phyloP scores from a whole-genome alignment of 2,888 invertebrate genomes.

The Empis stercorea region DNA sequence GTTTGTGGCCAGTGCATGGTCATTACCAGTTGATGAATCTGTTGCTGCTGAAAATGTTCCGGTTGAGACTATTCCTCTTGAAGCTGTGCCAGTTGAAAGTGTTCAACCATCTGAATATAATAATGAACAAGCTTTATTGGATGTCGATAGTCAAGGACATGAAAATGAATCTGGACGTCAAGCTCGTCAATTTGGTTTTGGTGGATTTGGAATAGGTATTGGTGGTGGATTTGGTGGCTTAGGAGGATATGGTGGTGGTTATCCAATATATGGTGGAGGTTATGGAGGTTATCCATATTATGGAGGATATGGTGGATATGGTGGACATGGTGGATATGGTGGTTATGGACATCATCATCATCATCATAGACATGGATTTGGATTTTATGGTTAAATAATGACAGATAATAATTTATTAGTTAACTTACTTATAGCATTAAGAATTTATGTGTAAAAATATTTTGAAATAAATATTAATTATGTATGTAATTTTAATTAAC shows the following conservation, averaged over 20 bases:
- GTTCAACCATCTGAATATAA: no score
- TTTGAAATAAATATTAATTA: neutral
- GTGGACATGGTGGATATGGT: conserved; percentile 16
- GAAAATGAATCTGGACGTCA: conserved; percentile 9
- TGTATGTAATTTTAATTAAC: neutral
- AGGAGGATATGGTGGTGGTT: neutral
- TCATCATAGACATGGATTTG: neutral
- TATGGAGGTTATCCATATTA: neutral
- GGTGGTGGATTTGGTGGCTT: neutral
- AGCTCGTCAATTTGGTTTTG: conserved; percentile 10
- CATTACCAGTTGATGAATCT: no score
- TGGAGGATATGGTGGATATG: conserved; percentile 9
- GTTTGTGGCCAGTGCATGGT: no score
- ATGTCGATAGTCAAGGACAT: conserved; percentile 8
- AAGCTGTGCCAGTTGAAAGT: no score
- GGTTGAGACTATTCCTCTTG: no score
- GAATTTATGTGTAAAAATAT: conserved; percentile 10
- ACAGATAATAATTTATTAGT: conserved; percentile 10
- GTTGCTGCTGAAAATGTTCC: no score
- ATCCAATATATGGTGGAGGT: neutral
- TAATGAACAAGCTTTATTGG: no score
- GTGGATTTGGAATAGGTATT: conserved; percentile 9
- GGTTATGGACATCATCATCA: conserved; percentile 1
- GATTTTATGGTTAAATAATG: conserved; percentile 16
- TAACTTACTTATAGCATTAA: conserved; percentile 21